Evolutionary conservation across 2,888 invertebrate genomes (phyloP).

Genomic region (Xestia sexstrigata): DNA sequence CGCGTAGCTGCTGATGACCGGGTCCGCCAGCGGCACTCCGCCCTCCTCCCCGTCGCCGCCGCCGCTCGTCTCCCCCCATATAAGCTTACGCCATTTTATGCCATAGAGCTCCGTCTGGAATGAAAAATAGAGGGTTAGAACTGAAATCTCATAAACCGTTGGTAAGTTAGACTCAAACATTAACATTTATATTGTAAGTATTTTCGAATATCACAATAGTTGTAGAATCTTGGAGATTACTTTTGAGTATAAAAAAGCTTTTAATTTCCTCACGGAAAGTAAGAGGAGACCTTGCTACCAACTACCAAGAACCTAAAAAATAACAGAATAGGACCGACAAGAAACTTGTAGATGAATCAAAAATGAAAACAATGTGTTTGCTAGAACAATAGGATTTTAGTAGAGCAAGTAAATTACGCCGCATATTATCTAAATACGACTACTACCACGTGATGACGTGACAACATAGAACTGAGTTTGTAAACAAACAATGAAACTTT

Average conservation of each 20-base stretch:
- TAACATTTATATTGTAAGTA: too few relatives aligned
- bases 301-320: not conserved
- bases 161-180: not conserved
- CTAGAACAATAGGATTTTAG: conserved; percentile 26
- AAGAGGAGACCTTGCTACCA: not conserved
- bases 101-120: conserved; percentile 99
- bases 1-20: conserved; percentile 97
- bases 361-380: conserved; percentile 12
- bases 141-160: not conserved
- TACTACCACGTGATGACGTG: conserved; percentile 35
- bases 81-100: conserved; percentile 99
- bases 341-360: not conserved
- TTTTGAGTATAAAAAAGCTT: not conserved
- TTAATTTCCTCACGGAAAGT: not conserved
- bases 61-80: conserved; percentile 93
- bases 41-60: conserved; percentile 87
- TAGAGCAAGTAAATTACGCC: conserved; percentile 24
- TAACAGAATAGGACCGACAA: not conserved
- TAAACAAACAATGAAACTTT: conserved; percentile 55
- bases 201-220: not conserved
- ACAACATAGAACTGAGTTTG: conserved; percentile 40
- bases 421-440: conserved; percentile 34
- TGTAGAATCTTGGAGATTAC: too few relatives aligned
- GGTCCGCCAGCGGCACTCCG: conserved; percentile 95
- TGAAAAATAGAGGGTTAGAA: conserved; percentile 56